A percentile compares a stretch with the other conserved stretches of the same genome.
Conservation (phyloP, 2,113 vertebrate species). For the Nesoenas mayeri region DNA sequence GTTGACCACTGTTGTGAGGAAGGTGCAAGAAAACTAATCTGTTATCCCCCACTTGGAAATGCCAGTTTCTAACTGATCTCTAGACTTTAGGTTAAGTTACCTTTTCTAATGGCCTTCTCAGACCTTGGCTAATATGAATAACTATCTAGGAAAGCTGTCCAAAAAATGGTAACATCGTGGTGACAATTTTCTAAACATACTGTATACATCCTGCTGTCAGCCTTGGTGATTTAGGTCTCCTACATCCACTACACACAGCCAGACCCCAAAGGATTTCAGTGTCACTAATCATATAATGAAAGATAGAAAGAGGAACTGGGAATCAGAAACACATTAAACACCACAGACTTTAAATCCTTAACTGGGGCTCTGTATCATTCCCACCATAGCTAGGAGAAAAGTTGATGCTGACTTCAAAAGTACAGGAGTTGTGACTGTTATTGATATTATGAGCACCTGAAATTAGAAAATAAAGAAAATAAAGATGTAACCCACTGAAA, state of each 20-base stretch:
- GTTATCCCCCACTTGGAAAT: background rate
- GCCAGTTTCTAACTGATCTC: background rate
- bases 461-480: background rate
- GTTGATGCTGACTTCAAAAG: background rate
- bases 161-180: background rate
- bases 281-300: rapidly evolving
- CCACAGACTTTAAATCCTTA: background rate
- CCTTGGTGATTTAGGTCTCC: background rate
- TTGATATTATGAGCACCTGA: background rate
- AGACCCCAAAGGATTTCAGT: background rate
- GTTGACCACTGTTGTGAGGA: background rate
- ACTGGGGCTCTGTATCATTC: background rate
- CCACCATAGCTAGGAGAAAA: background rate
- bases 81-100: background rate
- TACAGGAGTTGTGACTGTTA: background rate
- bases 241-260: background rate
- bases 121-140: background rate
- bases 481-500: background rate
- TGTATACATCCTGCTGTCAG: background rate
- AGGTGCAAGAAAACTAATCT: background rate
- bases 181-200: background rate
- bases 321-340: background rate
- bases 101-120: background rate
- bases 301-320: background rate
- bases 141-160: background rate